Evolutionary conservation across 2,888 invertebrate genomes (phyloP).

Genomic region (Ellobium chinense): DNA sequence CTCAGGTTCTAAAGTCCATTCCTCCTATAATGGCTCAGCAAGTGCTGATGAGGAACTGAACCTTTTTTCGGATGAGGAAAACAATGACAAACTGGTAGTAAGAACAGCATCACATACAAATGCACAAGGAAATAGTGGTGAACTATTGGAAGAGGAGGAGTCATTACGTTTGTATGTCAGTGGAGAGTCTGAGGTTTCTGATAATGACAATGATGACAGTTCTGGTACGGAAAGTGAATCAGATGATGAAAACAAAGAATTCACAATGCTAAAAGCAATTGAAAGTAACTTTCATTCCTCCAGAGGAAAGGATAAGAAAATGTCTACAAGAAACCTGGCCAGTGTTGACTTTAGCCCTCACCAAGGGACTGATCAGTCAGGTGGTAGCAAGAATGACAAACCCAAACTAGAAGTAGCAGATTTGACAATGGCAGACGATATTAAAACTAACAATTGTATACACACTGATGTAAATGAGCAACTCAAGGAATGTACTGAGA

Average conservation of each 20-base stretch:
- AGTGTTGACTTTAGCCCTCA: too few relatives aligned
- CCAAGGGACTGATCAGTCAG: too few relatives aligned
- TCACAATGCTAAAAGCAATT: too few relatives aligned
- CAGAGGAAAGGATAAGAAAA: too few relatives aligned
- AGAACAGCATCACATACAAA: too few relatives aligned
- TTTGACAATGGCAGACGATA: too few relatives aligned
- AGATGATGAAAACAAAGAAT: not conserved
- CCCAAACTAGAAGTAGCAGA: too few relatives aligned
- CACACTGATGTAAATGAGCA: too few relatives aligned
- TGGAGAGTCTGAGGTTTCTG: not conserved
- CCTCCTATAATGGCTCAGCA: not conserved
- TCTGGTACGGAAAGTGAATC: not conserved
- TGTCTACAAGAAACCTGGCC: too few relatives aligned
- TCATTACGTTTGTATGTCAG: not conserved
- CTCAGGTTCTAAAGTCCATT: not conserved
- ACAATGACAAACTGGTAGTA: not conserved
- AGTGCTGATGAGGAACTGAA: not conserved
- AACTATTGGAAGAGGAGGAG: not conserved
- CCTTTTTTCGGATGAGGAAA: constrained; percentile 6
- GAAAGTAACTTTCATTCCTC: too few relatives aligned
- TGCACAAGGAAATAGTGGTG: not conserved
- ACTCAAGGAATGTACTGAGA: too few relatives aligned
- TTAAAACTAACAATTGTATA: not conserved
- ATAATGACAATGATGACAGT: not conserved
- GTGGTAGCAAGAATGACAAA: too few relatives aligned